These are phyloP conservation scores for Penaeus chinensis DNA, from an alignment of 1,140 invertebrate species.

Conservation along the genomic window DNA sequence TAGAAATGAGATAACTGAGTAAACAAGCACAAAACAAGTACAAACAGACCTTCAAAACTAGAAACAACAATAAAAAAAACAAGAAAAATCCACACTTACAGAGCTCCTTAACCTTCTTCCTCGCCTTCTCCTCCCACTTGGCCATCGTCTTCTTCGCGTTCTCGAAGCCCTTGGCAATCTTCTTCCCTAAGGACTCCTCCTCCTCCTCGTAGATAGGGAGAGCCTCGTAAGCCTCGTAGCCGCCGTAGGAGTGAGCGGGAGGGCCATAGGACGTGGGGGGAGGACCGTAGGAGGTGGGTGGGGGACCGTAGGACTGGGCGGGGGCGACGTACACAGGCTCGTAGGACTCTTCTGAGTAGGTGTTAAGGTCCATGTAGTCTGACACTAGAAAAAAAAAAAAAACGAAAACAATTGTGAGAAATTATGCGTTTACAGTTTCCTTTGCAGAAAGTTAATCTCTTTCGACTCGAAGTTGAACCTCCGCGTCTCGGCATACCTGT, in stretches of 20 bases:
- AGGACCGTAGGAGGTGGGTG: neutral
- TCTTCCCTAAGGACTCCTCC: constrained; percentile 37
- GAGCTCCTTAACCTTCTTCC: constrained; percentile 40
- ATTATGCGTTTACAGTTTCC: too few relatives aligned
- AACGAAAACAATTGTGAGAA: neutral
- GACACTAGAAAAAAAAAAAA: constrained; percentile 18
- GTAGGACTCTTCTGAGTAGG: neutral
- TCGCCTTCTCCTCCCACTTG: constrained; percentile 37
- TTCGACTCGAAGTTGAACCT: too few relatives aligned
- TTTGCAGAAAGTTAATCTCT: too few relatives aligned
- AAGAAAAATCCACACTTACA: constrained; percentile 26
- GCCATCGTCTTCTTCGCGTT: constrained; percentile 30
- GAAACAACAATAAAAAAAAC: neutral
- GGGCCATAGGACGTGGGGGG: too few relatives aligned
- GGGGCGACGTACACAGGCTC: constrained; percentile 26
- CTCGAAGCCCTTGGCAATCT: constrained; percentile 42
- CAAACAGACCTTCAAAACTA: too few relatives aligned
- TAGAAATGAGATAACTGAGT: too few relatives aligned
- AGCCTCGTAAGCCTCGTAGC: neutral
- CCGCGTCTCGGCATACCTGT: too few relatives aligned
- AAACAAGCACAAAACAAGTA: too few relatives aligned
- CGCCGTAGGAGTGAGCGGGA: too few relatives aligned
- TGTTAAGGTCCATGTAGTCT: constrained; percentile 54
- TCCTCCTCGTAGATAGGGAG: constrained; percentile 21
- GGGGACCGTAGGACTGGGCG: constrained; percentile 5